Conservation (phyloP, 2,113 vertebrate genomes). For the Clupea harengus region DNA sequence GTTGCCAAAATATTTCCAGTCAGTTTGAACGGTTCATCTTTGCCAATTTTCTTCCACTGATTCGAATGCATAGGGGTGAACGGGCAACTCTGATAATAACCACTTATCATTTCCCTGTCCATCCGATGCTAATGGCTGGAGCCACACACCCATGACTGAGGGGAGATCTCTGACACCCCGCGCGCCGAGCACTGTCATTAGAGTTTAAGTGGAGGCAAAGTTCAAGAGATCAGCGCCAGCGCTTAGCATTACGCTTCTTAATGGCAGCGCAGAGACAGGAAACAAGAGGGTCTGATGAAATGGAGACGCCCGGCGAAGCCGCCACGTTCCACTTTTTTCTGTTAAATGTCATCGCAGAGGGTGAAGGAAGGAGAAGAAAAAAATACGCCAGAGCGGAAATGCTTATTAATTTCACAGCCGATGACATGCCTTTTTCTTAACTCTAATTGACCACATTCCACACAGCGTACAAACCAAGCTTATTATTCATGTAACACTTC, state of each 20-base stretch:
- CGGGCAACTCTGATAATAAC: constrained; percentile 55
- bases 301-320: constrained; percentile 29
- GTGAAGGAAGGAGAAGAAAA: background rate
- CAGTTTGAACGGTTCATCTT: background rate
- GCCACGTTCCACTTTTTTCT: constrained; percentile 8
- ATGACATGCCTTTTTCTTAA: constrained; percentile 23
- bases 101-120: constrained; percentile 39
- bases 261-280: constrained; percentile 37
- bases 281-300: constrained; percentile 51
- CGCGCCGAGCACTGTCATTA: constrained; percentile 52
- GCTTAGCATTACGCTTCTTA: constrained; percentile 50
- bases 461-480: background rate
- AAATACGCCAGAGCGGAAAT: constrained; percentile 9
- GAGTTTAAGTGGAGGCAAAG: constrained; percentile 54
- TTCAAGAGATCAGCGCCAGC: constrained; percentile 53
- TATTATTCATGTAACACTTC: background rate
- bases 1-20: background rate
- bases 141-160: background rate
- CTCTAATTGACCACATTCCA: constrained; percentile 25
- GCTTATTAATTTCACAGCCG: constrained; percentile 30
- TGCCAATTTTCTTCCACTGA: background rate
- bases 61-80: constrained; percentile 29
- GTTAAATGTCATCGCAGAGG: constrained; percentile 40
- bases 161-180: constrained; percentile 47
- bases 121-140: background rate